phyloP scores from a whole-genome alignment of 2,888 invertebrate species.

The Limnephilus marmoratus region DNA sequence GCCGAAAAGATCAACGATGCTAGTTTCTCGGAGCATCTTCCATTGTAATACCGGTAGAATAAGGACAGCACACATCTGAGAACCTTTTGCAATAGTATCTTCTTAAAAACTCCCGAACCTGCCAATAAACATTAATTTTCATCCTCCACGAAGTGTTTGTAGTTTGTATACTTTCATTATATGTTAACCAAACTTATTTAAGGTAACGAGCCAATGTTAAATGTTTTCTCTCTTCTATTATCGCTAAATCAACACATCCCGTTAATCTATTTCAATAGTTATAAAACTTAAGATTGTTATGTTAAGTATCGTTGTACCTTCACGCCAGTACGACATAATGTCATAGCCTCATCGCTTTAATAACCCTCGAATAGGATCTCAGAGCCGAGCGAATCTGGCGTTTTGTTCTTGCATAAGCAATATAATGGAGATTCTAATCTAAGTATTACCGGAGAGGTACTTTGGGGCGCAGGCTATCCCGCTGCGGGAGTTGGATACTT shows the following conservation, averaged over 20 bases:
- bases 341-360: background rate
- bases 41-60: too few species aligned
- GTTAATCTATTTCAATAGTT: background rate
- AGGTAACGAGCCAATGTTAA: too few species aligned
- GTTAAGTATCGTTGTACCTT: background rate
- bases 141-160: too few species aligned
- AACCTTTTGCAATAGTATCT: too few species aligned
- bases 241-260: background rate
- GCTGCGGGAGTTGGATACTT: background rate
- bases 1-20: too few species aligned
- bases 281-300: background rate
- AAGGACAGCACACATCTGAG: too few species aligned
- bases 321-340: too few species aligned
- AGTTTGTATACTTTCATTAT: too few species aligned
- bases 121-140: too few species aligned
- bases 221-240: background rate
- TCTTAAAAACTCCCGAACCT: too few species aligned
- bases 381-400: background rate
- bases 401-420: constrained; percentile 34
- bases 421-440: constrained; percentile 38
- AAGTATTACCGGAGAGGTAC: background rate
- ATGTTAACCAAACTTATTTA: too few species aligned
- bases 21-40: too few species aligned
- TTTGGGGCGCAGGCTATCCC: constrained; percentile 5
- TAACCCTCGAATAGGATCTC: background rate